These are phyloP conservation scores for Artibeus jamaicensis DNA, from an alignment of 2,797 vertebrate species.

Conservation along the genomic window DNA sequence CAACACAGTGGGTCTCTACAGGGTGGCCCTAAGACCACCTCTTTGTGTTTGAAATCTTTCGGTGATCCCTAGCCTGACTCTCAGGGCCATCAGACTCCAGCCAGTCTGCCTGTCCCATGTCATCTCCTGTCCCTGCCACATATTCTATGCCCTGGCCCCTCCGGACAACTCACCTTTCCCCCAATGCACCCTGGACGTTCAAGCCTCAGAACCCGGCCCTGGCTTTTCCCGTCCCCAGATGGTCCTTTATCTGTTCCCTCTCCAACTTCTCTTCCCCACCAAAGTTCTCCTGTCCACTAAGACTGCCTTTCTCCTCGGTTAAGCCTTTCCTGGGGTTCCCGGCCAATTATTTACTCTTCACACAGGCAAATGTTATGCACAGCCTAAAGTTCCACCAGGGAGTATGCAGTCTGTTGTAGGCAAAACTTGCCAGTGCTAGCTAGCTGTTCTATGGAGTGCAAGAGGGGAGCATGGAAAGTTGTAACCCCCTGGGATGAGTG, in stretches of 20 bases:
- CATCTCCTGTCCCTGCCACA: background rate
- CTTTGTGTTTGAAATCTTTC: background rate
- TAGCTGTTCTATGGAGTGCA: background rate
- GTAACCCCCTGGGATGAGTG: background rate
- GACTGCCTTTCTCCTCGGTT: background rate
- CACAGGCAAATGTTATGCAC: background rate
- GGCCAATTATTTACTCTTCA: background rate
- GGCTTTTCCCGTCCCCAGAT: background rate
- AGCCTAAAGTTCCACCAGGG: background rate
- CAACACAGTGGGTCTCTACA: background rate
- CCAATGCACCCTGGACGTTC: background rate
- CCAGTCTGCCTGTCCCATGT: background rate
- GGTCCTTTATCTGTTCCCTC: background rate
- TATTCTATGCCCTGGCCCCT: background rate
- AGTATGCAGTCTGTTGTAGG: background rate
- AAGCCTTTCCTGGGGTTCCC: background rate
- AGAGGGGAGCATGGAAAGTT: background rate
- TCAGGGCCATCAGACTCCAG: background rate
- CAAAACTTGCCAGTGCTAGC: background rate
- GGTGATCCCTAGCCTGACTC: background rate
- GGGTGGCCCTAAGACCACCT: background rate
- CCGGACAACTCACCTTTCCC: background rate
- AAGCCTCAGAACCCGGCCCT: background rate
- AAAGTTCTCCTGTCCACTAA: background rate
- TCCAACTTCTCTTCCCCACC: background rate